These are phyloP conservation scores for Drosophila orosa DNA, from an alignment of 1,140 invertebrate species.

Conservation along the genomic window DNA sequence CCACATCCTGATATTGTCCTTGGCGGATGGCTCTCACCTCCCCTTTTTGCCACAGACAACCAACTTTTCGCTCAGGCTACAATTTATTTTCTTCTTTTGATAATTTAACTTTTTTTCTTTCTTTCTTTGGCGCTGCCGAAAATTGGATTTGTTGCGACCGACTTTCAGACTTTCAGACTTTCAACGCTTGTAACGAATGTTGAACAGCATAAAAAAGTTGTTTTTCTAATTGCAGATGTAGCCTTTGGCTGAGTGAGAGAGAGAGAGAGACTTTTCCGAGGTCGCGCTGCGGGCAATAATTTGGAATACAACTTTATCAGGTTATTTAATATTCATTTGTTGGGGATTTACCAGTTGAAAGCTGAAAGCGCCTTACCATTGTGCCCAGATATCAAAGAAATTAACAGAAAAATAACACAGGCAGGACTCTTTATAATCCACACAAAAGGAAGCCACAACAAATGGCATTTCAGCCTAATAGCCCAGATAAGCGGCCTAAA, in stretches of 20 bases:
- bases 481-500: constrained; percentile 26
- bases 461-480: constrained; percentile 31
- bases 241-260: constrained; percentile 3
- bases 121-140: constrained; percentile 32
- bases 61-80: constrained; percentile 53
- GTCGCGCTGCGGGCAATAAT: constrained; percentile 16
- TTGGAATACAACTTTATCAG: constrained; percentile 37
- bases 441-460: constrained; percentile 22
- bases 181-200: constrained; percentile 49
- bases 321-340: constrained; percentile 53
- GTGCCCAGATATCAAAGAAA: constrained; percentile 21
- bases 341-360: constrained; percentile 9
- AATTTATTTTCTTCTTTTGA: constrained; percentile 63
- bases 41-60: constrained; percentile 2
- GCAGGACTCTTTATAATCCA: neutral
- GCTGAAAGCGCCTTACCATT: neutral
- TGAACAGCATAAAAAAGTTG: constrained; percentile 37
- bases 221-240: constrained; percentile 46
- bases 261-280: neutral
- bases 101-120: constrained; percentile 58
- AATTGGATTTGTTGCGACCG: constrained; percentile 60
- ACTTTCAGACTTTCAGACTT: constrained; percentile 61
- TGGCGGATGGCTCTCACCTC: constrained; percentile 1
- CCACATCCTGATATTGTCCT: constrained; percentile 27
- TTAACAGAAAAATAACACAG: constrained; percentile 6